These are phyloP conservation scores for Neodon shergylaensis DNA, from an alignment of 2,113 vertebrate genomes.

Conservation along the genomic window DNA sequence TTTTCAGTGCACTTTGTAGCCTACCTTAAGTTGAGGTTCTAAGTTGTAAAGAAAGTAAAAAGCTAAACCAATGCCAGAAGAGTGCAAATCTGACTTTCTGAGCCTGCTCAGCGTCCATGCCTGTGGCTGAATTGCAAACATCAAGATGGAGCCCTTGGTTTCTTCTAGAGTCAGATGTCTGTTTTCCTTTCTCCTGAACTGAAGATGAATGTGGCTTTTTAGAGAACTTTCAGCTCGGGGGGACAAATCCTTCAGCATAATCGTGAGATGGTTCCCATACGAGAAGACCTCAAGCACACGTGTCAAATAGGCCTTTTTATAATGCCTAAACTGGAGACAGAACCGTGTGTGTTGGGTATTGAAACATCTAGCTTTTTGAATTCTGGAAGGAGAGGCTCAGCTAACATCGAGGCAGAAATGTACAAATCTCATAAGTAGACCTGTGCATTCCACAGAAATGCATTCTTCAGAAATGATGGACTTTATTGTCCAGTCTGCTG, in stretches of 20 bases:
- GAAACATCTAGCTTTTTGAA: background rate
- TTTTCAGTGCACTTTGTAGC: background rate
- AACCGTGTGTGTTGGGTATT: background rate
- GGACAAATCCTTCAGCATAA: background rate
- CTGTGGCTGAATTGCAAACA: background rate
- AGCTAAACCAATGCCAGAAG: background rate
- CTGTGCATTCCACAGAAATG: background rate
- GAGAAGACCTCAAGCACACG: background rate
- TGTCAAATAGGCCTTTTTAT: background rate
- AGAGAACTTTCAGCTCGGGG: background rate
- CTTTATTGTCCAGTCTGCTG: background rate
- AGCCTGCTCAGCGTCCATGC: background rate
- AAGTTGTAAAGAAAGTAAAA: slow-evolving; percentile 34
- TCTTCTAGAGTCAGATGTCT: background rate
- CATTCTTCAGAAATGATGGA: background rate
- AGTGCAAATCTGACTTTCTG: background rate
- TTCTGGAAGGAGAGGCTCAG: background rate
- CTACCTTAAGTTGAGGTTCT: slow-evolving; percentile 2
- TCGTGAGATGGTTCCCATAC: background rate
- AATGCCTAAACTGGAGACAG: background rate
- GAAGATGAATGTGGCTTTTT: slow-evolving; percentile 40
- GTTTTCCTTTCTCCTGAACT: slow-evolving; percentile 52
- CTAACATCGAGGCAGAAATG: background rate
- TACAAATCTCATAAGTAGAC: background rate
- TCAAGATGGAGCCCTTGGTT: background rate